phyloP scores from a whole-genome alignment of 2,888 invertebrate genomes.

The Geophilus truncorum region DNA sequence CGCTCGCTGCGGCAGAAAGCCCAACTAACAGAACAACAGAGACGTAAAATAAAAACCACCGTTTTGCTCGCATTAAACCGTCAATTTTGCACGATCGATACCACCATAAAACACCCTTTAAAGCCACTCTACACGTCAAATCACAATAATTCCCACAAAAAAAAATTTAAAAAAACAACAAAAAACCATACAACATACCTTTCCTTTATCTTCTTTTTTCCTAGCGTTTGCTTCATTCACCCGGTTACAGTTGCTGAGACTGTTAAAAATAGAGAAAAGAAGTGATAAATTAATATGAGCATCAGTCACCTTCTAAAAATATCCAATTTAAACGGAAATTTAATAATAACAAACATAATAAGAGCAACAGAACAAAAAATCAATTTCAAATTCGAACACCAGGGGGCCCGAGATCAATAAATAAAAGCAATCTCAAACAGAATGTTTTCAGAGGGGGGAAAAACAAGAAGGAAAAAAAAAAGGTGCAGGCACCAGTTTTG shows the following conservation, averaged over 20 bases:
- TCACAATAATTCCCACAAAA: too few relatives aligned
- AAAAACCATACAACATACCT: neutral
- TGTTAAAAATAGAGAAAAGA: neutral
- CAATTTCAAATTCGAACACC: neutral
- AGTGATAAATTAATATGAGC: neutral
- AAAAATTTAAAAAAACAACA: neutral
- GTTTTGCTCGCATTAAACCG: too few relatives aligned
- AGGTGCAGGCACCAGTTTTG: neutral
- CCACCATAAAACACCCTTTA: too few relatives aligned
- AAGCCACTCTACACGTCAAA: too few relatives aligned
- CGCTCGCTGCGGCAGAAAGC: too few relatives aligned
- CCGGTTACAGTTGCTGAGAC: neutral
- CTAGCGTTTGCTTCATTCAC: neutral
- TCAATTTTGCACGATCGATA: too few relatives aligned
- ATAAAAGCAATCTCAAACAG: neutral
- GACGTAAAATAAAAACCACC: too few relatives aligned
- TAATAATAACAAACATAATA: neutral
- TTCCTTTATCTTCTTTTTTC: constrained; percentile 11
- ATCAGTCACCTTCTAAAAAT: neutral
- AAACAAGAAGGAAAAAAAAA: neutral
- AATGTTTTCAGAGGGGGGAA: neutral
- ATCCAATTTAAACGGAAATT: neutral
- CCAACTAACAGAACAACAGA: too few relatives aligned
- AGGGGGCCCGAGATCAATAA: neutral
- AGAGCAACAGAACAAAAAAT: neutral